Base-by-base conservation (phyloP, 1,140 invertebrate genomes). In the Microplitis demolitor region DNA sequence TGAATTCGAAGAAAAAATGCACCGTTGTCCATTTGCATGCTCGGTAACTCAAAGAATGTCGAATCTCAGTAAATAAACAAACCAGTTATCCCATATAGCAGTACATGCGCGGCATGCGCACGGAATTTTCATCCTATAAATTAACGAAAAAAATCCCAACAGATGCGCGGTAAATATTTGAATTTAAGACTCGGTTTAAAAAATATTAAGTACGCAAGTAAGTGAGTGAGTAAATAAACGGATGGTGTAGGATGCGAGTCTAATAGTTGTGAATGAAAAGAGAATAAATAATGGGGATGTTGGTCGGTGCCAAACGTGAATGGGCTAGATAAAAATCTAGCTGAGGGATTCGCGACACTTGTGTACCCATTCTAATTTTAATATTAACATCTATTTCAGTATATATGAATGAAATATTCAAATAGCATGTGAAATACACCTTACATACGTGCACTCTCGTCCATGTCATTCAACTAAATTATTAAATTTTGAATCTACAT, bases 351-450 rank as follows among this genome's bases (percentile, higher is more conserved):
- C 67, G 56, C 68, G 70, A 62, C 56, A 54, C 73, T 68, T 34
- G 70, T 72, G 58, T 37, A 72, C 56, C 64, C 66, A 66, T 61
- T 77, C 81, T 83, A 84, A 82, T 82, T 84, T 82, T 84, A 84
- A 77, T 80, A 77, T 82, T 78, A 56, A 67, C 69, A 73, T 76
- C 79, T 84, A 84, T 84, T 84, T 81, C 78, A 67, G 81, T 81
- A 79, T 24, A 24, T 66, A 79, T 84, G 82, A 84, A 84, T 84
- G 83, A 82, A 83, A 83, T 78, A 67, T 45, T 31, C 51, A 62
- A 54, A 16, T 31, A 56, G 53, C 63, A 62, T 16, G 6, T 11
- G 11, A 6, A 6, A 9, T 45, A 11, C 39, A 45, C 11, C 39
- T 45, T 45, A 5, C 39, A 45, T 45, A 45, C 39, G 0, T 45